Evolutionary conservation across 1,140 invertebrate species (phyloP), one percentile per base, ranked within the genome.

Genomic region (Diachasma alloeum): DNA sequence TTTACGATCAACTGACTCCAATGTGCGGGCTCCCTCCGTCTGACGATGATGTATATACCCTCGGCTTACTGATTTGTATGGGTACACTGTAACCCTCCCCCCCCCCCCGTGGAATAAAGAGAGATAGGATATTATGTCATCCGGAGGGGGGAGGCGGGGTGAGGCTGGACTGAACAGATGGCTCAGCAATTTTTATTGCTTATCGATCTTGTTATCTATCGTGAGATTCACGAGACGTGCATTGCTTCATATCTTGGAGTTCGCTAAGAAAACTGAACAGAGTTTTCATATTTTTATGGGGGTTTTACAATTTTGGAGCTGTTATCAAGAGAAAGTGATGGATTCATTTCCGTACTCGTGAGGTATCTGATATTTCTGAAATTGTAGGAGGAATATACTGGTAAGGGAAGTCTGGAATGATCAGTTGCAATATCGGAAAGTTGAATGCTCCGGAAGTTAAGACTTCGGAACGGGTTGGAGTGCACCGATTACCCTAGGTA

Each of bases 1-100:
- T 75, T 75, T 69, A 75, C 74, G 74, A 75, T 69, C 74, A 75
- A 75, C 66, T 75, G 66, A 68, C 74, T 69, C 74, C 39, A 75
- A 69, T 75, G 74, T 75, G 74, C 74, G 74, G 74, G 74, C 66
- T 69, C 42, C 15, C 66, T 13, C 22, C 17, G 17, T 11, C 24
- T 19, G 4, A 4, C 19, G 9, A 31, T 63, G 59, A 63, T 63
- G 22, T 13, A 63, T 24, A 63, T 63, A 31, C 15, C 22, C 22
- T 4, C 15, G 24, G 24, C 59, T 31, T 31, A 13, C 59, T 63
- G 59, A 31, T 63, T 63, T 63, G 19, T 63, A 63, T 63, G 19
- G 59, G 4, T 63, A 63, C 10, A 24, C 24, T 63, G n/a, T 53
- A 17, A 53, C 48, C n/a, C 48, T n/a, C 39, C 9, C 48, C 15